Conservation (phyloP, 2,797 vertebrate genomes). For the Valencia hispanica region DNA sequence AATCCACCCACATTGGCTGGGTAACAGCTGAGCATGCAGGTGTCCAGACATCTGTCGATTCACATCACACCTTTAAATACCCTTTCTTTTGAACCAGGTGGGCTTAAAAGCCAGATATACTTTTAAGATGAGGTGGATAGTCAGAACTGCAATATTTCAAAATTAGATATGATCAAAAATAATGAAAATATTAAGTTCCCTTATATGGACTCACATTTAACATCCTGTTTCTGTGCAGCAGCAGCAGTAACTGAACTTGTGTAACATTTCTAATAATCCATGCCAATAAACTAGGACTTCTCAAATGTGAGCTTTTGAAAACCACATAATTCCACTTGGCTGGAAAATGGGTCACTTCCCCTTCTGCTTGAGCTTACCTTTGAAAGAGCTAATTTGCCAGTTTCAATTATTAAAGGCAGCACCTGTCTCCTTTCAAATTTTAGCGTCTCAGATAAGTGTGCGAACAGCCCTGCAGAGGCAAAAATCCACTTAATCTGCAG, state of each 20-base stretch:
- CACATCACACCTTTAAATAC: constrained; percentile 35
- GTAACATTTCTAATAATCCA: constrained; percentile 18
- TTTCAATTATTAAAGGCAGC: constrained; percentile 72
- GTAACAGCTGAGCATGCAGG: constrained; percentile 58
- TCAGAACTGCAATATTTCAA: constrained; percentile 29
- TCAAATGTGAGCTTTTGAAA: constrained; percentile 32
- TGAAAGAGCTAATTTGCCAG: constrained; percentile 68
- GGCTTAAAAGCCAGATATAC: constrained; percentile 6
- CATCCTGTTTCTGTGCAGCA: constrained; percentile 1
- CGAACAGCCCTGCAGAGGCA: constrained; percentile 30
- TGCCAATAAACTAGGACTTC: constrained; percentile 45
- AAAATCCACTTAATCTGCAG: constrained; percentile 39
- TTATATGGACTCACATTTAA: constrained; percentile 31
- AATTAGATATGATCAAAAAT: constrained; percentile 31
- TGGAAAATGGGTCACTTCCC: constrained; percentile 64
- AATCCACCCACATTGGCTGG: not conserved
- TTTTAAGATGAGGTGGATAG: not conserved
- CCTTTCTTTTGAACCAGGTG: constrained; percentile 34
- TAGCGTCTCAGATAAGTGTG: constrained; percentile 36
- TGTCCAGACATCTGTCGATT: constrained; percentile 58
- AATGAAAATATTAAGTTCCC: constrained; percentile 40
- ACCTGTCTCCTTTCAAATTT: constrained; percentile 68
- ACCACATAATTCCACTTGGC: constrained; percentile 46
- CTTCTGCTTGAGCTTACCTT: constrained; percentile 47
- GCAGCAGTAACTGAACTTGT: constrained; percentile 12